Evolutionary conservation across 2,888 invertebrate genomes (phyloP), one percentile per base, ranked within the genome.

Genomic region (Drosophila testacea): DNA sequence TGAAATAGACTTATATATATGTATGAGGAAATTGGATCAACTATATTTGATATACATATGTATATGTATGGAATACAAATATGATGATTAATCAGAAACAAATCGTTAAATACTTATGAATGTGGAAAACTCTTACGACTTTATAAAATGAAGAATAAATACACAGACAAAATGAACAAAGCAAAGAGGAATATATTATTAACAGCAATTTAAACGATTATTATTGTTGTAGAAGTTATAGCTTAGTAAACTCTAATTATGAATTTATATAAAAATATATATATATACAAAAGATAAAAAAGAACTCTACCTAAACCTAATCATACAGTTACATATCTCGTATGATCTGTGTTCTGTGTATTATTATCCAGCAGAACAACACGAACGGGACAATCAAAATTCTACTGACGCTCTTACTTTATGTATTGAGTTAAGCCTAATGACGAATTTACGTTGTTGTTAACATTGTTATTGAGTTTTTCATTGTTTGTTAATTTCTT

Each of bases 371-470:
- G 71, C 77, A 68, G 62, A 80, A 78, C 77, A 81, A 89, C 71
- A 84, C 84, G 65, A 85, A 89, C 86, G 79, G 84, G 89, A 89
- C 89, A 89, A 89, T 89, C 89, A 89, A 90, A 89, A 90, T 89
- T 90, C 81, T 74, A 86, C 73, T 72, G 86, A 85, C 86, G 77
- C 69, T 71, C 66, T 73, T 73, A 81, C 79, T 75, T 78, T 69
- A 73, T 38, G 47, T 57, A 57, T 57, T 57, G 36, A 57, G 57
- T 57, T 57, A 7, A 36, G 28, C 42, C 38, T 47, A 57, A 47
- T 75, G 42, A 62, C 52, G 51, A 74, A 63, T 83, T 83, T 77
- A 61, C 54, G 77, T 88, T 82, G 66, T 73, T 76, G 62, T 84
- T 68, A 54, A 74, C 38, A 55, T 71, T 64, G 50, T 55, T 46